Base-by-base conservation (phyloP, 2,797 vertebrate genomes). In the Synanceia verrucosa region DNA sequence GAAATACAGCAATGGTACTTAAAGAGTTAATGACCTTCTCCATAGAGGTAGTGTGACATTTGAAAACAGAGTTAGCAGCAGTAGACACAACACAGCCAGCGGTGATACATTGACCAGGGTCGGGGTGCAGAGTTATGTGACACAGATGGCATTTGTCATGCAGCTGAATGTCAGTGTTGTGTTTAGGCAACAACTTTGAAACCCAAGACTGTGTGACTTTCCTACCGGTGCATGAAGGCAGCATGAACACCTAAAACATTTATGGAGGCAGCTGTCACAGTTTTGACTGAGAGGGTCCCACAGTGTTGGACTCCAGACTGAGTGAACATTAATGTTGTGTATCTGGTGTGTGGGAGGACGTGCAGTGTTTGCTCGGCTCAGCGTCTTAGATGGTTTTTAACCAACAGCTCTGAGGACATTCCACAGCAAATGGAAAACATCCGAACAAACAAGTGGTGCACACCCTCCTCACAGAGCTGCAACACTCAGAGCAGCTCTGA, bases 401-500 rank as follows among this genome's bases (percentile, higher is more conserved):
- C 78, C 36, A 77, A 74, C 61, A 63, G 65, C 85, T 87, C 69
- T 29, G 55, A 74, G 69, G 78, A 83, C 91, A 93, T 93, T 93
- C 91, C 91, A 74, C 39, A 83, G 79, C 65, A 92, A 92, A 90
- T 90, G 68, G 82, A 87, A 92, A 91, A 89, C 91, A 91, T 91
- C 80, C 79, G 47, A 84, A 84, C 70, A 83, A 87, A 84, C 89
- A 86, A 81, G 57, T 33, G 43, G 68, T 46, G 68, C 82, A 73
- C 86, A 68, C 86, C 83, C 86, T 39, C 12, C 50, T 50, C 70
- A 21, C 47, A 85, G 76, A 84, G 70, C 84, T 79, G 69, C 67
- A 82, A 12, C 57, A 39, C 21, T 56, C 47, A 74, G 69, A 86
- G 46, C 75, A 24, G 67, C 13, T 14, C 36, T 4, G n/a, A n/a